Conservation (phyloP, 2,797 vertebrate genomes). For the Anisognathus igniventris region DNA sequence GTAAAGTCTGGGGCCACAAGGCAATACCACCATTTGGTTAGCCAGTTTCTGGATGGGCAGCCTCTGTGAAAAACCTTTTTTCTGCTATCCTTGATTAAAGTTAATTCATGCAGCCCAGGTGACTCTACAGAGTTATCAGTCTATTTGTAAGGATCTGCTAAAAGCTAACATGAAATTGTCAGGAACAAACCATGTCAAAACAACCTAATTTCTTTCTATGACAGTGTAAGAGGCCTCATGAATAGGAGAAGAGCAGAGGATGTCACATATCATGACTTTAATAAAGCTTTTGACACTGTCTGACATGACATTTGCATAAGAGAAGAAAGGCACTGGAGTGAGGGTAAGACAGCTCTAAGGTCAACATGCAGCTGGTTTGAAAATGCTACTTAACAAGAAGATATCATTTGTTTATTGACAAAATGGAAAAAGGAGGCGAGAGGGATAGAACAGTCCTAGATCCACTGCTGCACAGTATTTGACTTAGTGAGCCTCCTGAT, state of each 20-base stretch:
- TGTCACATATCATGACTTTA: slow-evolving; percentile 16
- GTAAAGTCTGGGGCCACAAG: neutral
- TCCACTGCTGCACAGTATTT: neutral
- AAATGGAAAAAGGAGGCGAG: neutral
- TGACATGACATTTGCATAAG: slow-evolving; percentile 17
- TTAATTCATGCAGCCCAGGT: neutral
- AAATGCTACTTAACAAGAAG: neutral
- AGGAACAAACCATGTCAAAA: neutral
- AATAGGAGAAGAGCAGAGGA: neutral
- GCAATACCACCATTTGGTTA: neutral
- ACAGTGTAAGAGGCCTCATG: neutral
- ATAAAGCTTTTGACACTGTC: neutral
- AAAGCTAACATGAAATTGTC: neutral
- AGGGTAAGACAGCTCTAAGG: neutral
- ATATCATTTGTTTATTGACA: neutral
- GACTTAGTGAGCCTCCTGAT: neutral
- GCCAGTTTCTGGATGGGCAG: neutral
- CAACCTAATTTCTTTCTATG: neutral
- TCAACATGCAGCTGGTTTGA: neutral
- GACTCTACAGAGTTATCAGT: neutral
- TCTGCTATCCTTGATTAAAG: neutral
- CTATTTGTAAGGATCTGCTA: neutral
- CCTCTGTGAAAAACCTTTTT: neutral
- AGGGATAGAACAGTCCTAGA: neutral
- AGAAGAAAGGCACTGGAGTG: neutral